A percentile compares a stretch with the other conserved stretches of the same genome.
Conservation (phyloP, 2,888 invertebrate species). For the Crioceris asparagi region DNA sequence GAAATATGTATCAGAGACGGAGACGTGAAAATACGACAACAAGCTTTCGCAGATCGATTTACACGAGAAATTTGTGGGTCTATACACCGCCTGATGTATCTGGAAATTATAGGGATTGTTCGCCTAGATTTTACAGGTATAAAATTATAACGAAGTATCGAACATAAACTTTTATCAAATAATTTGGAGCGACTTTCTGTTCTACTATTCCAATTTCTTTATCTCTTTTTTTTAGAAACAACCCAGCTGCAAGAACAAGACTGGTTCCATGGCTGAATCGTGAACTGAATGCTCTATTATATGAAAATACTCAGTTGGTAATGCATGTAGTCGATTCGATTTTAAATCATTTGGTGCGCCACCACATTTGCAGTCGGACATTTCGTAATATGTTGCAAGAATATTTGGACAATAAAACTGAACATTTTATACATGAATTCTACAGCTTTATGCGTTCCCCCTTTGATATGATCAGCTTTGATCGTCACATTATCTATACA, state of each 20-base stretch:
- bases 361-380: conserved; percentile 55
- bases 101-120: conserved; percentile 60
- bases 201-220: no score
- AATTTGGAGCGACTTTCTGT: no score
- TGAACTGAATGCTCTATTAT: conserved; percentile 68
- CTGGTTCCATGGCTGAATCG: conserved; percentile 82
- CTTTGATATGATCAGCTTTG: conserved; percentile 76
- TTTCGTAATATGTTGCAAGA: conserved; percentile 60
- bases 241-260: conserved; percentile 71
- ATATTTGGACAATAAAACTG: conserved; percentile 60
- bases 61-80: conserved; percentile 67
- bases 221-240: conserved; percentile 45
- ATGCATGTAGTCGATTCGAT: conserved; percentile 56
- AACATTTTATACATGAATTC: conserved; percentile 85
- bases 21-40: conserved; percentile 28
- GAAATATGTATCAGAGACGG: conserved; percentile 16
- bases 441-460: conserved; percentile 78
- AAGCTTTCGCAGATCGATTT: conserved; percentile 58
- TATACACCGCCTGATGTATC: conserved; percentile 57
- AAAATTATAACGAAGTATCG: not conserved
- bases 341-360: conserved; percentile 53
- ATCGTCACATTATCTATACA: conserved; percentile 57
- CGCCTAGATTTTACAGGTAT: conserved; percentile 66
- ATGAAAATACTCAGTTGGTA: conserved; percentile 52
- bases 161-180: no score